phyloP scores from a whole-genome alignment of 2,888 invertebrate species.

The Diarsia mendica region DNA sequence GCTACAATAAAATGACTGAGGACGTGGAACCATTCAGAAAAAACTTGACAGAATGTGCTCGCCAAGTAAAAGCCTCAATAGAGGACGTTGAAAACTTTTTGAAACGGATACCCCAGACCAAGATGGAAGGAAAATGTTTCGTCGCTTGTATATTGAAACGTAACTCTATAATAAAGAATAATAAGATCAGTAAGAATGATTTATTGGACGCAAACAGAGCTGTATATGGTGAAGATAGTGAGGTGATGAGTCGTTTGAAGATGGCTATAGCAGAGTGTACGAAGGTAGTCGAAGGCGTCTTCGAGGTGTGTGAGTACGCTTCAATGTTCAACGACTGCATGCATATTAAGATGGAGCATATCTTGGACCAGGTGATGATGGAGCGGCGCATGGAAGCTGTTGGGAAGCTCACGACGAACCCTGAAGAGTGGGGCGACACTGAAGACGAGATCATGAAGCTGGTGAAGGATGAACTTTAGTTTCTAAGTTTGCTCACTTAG shows the following conservation, averaged over 20 bases:
- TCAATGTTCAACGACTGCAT: conserved; percentile 87
- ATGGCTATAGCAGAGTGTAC: conserved; percentile 79
- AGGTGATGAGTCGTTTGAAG: conserved; percentile 79
- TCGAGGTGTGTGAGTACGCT: conserved; percentile 86
- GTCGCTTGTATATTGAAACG: conserved; percentile 86
- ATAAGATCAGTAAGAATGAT: conserved; percentile 77
- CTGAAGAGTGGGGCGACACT: conserved; percentile 82
- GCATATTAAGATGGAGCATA: conserved; percentile 88
- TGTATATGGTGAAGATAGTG: conserved; percentile 83
- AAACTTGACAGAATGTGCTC: conserved; percentile 84
- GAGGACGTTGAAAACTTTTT: conserved; percentile 83
- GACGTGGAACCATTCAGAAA: conserved; percentile 85
- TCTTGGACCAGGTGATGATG: conserved; percentile 84
- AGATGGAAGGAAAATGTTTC: conserved; percentile 84
- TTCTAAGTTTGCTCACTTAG: not conserved
- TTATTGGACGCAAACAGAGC: conserved; percentile 81
- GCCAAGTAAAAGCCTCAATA: conserved; percentile 83
- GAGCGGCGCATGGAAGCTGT: conserved; percentile 85
- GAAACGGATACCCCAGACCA: conserved; percentile 81
- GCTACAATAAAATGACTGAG: conserved; percentile 76
- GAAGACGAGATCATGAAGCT: conserved; percentile 83
- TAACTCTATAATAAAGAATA: conserved; percentile 81
- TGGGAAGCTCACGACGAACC: conserved; percentile 80
- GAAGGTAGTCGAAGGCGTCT: conserved; percentile 77
- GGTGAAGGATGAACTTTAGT: conserved; percentile 83